Conservation (phyloP, 2,113 vertebrate species). For the Mesitornis unicolor region DNA sequence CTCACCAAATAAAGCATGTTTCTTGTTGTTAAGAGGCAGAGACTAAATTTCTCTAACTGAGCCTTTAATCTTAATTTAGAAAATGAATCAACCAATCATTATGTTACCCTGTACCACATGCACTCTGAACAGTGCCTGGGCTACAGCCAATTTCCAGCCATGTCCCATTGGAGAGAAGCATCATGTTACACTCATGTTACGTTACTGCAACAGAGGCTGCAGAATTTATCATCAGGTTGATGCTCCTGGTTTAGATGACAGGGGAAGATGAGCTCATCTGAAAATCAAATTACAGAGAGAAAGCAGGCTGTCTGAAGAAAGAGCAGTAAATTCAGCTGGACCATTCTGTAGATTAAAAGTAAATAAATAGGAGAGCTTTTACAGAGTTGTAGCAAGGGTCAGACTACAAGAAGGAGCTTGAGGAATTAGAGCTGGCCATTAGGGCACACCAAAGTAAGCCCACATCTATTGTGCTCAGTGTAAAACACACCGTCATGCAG, state of each 20-base stretch:
- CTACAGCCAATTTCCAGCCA: not conserved
- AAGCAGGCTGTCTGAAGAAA: constrained; percentile 2
- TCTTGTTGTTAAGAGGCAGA: not conserved
- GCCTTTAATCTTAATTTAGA: constrained; percentile 43
- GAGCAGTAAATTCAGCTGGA: constrained; percentile 11
- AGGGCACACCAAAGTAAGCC: not conserved
- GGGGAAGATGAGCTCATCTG: constrained; percentile 58
- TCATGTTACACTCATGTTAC: not conserved
- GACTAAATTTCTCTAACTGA: not conserved
- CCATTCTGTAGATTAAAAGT: not conserved
- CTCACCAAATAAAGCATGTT: not conserved
- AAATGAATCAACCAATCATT: not conserved
- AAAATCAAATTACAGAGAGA: constrained; percentile 56
- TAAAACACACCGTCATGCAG: not conserved
- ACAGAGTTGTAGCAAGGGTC: not conserved
- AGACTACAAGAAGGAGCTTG: not conserved
- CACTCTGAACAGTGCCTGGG: not conserved
- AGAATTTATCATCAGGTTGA: constrained; percentile 34
- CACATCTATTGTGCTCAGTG: not conserved
- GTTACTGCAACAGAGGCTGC: not conserved
- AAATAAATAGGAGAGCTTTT: not conserved
- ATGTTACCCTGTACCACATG: not conserved
- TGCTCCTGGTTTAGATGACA: constrained; percentile 37
- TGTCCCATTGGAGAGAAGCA: not conserved
- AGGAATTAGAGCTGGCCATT: not conserved